Percentiles rank a stretch among this genome's conserved stretches.
Conservation (phyloP, 1,140 invertebrate species). For the Heliconius hermathena region DNA sequence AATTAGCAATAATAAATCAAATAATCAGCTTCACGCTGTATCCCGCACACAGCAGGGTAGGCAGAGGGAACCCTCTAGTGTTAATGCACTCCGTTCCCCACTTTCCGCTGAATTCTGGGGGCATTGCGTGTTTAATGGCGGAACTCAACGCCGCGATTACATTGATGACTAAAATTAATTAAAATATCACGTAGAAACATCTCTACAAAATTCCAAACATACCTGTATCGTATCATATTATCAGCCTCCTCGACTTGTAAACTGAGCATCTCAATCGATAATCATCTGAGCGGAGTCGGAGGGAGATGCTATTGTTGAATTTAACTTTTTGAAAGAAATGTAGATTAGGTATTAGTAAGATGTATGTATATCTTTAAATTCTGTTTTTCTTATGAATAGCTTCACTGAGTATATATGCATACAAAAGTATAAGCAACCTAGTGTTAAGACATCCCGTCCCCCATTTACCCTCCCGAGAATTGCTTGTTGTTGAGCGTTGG, state of each 20-base stretch:
- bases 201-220: conserved; percentile 48
- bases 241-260: conserved; percentile 73
- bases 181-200: conserved; percentile 13
- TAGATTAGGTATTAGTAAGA: background rate
- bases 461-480: background rate
- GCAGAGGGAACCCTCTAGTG: no score
- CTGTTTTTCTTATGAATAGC: no score
- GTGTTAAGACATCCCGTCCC: background rate
- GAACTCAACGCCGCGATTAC: no score
- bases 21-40: no score
- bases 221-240: conserved; percentile 70
- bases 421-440: background rate
- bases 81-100: no score
- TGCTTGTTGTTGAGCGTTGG: no score
- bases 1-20: no score
- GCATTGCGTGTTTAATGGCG: no score
- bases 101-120: no score
- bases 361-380: background rate
- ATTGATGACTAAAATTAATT: no score
- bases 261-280: conserved; percentile 78
- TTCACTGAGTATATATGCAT: no score
- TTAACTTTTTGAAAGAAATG: conserved; percentile 10
- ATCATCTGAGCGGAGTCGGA: conserved; percentile 64
- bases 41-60: no score
- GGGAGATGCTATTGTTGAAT: conserved; percentile 24